Conservation (phyloP, 2,888 invertebrate species). For the Euplexia lucipara region DNA sequence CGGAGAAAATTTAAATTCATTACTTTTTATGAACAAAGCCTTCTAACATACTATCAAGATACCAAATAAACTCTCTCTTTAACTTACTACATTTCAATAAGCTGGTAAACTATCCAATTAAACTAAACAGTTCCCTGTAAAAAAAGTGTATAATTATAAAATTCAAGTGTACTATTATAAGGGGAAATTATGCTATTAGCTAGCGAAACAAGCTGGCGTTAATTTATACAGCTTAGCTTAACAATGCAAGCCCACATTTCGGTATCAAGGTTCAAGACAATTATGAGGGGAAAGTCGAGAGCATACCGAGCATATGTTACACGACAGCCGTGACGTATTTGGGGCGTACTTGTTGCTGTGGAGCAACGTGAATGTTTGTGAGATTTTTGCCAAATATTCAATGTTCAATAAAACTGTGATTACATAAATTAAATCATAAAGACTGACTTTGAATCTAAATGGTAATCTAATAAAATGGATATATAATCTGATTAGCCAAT, state of each 20-base stretch:
- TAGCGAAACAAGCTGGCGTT: constrained; percentile 58
- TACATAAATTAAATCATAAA: no score
- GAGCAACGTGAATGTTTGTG: constrained; percentile 21
- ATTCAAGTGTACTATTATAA: constrained; percentile 45
- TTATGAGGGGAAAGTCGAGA: constrained; percentile 60
- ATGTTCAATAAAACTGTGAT: no score
- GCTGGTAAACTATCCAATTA: constrained; percentile 52
- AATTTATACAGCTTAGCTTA: constrained; percentile 67
- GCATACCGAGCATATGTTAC: constrained; percentile 54
- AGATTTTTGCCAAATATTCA: constrained; percentile 17
- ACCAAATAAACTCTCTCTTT: constrained; percentile 21
- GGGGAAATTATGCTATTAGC: constrained; percentile 66
- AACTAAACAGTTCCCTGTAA: constrained; percentile 32
- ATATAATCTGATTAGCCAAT: neutral
- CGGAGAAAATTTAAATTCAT: constrained; percentile 3
- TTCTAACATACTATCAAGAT: constrained; percentile 25
- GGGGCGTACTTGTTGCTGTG: constrained; percentile 43
- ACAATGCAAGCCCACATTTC: constrained; percentile 65
- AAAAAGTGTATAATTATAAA: constrained; percentile 58
- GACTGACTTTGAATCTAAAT: no score
- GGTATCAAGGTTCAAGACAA: constrained; percentile 60
- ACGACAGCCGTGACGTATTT: constrained; percentile 38
- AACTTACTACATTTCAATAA: constrained; percentile 43
- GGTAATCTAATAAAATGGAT: no score
- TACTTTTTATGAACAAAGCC: neutral